Evolutionary conservation across 2,797 vertebrate species (phyloP), one percentile per base, ranked within the genome.

Genomic region (Neostethus bicornis): DNA sequence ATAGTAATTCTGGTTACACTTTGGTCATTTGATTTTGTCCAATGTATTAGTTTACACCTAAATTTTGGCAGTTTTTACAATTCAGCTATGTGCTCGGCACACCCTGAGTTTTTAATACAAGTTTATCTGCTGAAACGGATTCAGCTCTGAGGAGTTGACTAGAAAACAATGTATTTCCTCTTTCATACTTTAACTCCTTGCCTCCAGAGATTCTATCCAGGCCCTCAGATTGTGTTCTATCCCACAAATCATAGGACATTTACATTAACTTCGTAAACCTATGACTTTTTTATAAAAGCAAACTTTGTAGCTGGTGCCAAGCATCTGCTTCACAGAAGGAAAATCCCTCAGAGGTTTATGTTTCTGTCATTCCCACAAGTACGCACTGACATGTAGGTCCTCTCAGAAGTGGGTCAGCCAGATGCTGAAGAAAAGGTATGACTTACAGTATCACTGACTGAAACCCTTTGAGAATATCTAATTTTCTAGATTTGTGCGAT

Each of bases 1-100:
- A n/a, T n/a, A n/a, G 59, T 64, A 79, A 77, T 66, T 62, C 55
- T 73, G 28, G 70, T 61, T 58, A 68, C 61, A 48, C 64, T 66
- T 61, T 58, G 47, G 77, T 66, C 80, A 70, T 79, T 58, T 51
- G 55, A 52, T 57, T 54, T 52, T 38, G 39, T 66, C 23, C 53
- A 42, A 42, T 41, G 51, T 62, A 64, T 46, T 8, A 19, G n/a
- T 49, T 46, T 29, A 55, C 53, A 52, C 58, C 11, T 61, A 67
- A 66, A 38, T 60, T 57, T 52, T 51, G 44, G 51, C 39, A 20
- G 7, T 11, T 41, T 12, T 61, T 44, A 49, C 1, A 11, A 7
- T 57, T 52, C 50, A 50, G 41, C 53, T 11, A 7, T 2, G 2
- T 10, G 38, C 52, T 31, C 51, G 52, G 58, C 57, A 55, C 61